Evolutionary conservation across 2,797 vertebrate genomes (phyloP).

Genomic region (Ceryle rudis): DNA sequence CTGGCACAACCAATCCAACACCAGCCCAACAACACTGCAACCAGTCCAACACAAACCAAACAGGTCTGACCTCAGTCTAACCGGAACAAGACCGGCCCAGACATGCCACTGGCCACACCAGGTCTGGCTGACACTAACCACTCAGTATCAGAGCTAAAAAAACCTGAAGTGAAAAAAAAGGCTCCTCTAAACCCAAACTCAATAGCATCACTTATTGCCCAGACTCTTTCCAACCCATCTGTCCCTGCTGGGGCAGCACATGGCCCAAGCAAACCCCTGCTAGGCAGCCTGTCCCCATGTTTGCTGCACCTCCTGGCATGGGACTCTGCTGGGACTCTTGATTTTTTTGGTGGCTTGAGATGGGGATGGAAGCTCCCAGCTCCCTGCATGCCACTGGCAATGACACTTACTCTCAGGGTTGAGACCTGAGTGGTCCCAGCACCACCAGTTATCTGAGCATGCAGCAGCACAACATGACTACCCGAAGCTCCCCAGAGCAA

Average conservation of each 20-base stretch:
- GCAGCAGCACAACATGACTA: neutral
- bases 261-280: neutral
- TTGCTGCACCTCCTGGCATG: neutral
- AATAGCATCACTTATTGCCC: neutral
- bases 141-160: neutral
- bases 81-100: neutral
- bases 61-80: neutral
- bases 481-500: neutral
- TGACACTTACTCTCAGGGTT: neutral
- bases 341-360: neutral
- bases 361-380: fast-evolving
- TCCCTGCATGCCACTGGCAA: neutral
- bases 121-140: neutral
- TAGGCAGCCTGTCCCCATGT: fast-evolving
- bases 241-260: neutral
- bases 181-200: neutral
- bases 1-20: neutral
- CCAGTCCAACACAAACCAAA: neutral
- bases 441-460: neutral
- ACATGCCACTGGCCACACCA: neutral
- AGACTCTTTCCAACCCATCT: neutral
- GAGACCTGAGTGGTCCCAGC: neutral
- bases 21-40: neutral
- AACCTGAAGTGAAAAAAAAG: neutral
- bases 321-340: fast-evolving